These are phyloP conservation scores for Thumatha senex DNA, from an alignment of 2,888 invertebrate species.

Conservation along the genomic window DNA sequence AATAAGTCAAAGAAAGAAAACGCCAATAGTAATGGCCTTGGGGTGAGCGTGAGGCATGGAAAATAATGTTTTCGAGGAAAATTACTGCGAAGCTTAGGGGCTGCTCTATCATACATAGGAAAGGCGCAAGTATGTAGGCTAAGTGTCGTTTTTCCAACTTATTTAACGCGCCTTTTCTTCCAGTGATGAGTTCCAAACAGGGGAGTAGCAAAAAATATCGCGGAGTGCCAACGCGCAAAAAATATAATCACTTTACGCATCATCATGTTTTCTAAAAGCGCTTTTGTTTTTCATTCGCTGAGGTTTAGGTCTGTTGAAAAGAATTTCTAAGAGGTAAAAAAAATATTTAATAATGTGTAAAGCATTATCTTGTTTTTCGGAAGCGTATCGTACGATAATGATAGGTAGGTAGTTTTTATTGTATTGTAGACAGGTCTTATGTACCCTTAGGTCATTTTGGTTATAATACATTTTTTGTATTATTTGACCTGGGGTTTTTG, in stretches of 20 bases:
- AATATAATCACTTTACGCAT: slow-evolving; percentile 52
- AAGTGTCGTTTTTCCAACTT: slow-evolving; percentile 74
- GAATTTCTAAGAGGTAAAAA: background rate
- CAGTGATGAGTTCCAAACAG: slow-evolving; percentile 41
- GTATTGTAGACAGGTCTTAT: too few relatives aligned
- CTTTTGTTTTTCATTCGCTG: slow-evolving; percentile 4
- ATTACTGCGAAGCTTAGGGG: slow-evolving; percentile 58
- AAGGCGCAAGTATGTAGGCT: slow-evolving; percentile 59
- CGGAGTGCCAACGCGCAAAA: slow-evolving; percentile 41
- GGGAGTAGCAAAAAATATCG: slow-evolving; percentile 54
- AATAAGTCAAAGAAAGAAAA: slow-evolving; percentile 45
- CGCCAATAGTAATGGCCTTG: slow-evolving; percentile 42
- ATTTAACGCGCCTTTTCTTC: slow-evolving; percentile 61
- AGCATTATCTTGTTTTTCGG: too few relatives aligned
- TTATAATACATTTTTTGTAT: too few relatives aligned
- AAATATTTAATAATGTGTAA: too few relatives aligned
- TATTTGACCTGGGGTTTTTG: too few relatives aligned
- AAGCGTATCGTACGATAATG: too few relatives aligned
- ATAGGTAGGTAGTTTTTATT: too few relatives aligned
- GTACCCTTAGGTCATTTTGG: too few relatives aligned
- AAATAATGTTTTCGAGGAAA: slow-evolving; percentile 66
- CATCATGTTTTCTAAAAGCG: slow-evolving; percentile 25
- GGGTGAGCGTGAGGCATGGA: slow-evolving; percentile 58
- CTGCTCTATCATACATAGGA: slow-evolving; percentile 46
- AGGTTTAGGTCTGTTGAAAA: background rate